Conservation (phyloP, 2,888 invertebrate genomes). For the Chloroclystis v-ata region DNA sequence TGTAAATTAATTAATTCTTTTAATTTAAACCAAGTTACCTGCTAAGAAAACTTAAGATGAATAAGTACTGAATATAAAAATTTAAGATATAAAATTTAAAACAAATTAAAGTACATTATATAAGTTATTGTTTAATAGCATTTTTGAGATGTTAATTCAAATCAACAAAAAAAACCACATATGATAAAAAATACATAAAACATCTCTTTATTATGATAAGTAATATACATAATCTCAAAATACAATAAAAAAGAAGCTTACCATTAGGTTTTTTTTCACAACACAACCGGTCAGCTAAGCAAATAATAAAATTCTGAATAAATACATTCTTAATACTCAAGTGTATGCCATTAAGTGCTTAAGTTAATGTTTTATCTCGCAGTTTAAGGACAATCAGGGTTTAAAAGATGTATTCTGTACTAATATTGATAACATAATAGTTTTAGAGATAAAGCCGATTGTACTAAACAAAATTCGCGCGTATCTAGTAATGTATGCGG, state of each 20-base stretch:
- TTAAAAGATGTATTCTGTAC: slow-evolving; percentile 63
- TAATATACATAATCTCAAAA: neutral
- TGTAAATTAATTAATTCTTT: too few species aligned
- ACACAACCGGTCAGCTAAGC: slow-evolving; percentile 19
- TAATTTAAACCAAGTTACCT: too few species aligned
- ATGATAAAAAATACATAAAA: neutral
- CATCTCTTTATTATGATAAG: neutral
- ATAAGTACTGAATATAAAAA: too few species aligned
- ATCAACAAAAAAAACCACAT: too few species aligned
- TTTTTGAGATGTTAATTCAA: too few species aligned
- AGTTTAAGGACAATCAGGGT: slow-evolving; percentile 71
- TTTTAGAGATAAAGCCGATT: slow-evolving; percentile 67
- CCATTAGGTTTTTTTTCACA: slow-evolving; percentile 13
- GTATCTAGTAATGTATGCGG: slow-evolving; percentile 56
- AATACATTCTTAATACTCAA: neutral
- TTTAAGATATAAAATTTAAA: too few species aligned
- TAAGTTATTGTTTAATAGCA: too few species aligned
- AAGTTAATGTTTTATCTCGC: slow-evolving; percentile 46
- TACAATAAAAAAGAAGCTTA: slow-evolving; percentile 6
- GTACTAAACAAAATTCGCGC: slow-evolving; percentile 39
- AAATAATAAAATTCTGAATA: slow-evolving; percentile 12
- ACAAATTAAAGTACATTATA: too few species aligned
- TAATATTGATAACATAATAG: slow-evolving; percentile 69
- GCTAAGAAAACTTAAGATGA: too few species aligned
- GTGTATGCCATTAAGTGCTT: neutral